Evolutionary conservation across 2,797 vertebrate species (phyloP), one percentile per base, ranked within the genome.

Genomic region (Ispidina lecontei): DNA sequence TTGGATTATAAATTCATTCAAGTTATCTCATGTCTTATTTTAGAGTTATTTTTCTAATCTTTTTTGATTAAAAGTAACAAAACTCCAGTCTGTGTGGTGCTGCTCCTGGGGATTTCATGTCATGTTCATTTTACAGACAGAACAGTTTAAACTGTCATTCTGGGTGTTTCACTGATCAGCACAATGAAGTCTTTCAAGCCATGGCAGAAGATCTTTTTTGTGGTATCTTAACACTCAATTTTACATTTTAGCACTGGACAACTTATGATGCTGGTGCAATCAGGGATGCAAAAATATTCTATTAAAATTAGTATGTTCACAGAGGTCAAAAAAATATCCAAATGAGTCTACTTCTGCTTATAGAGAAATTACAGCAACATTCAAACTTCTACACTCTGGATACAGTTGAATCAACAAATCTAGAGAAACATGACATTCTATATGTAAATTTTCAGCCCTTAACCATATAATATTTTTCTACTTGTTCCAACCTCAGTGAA

Each of bases 21-120:
- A 85, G 75, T 86, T 75, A 41, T 70, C 20, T 59, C 37, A 81
- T 3, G 1, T 72, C 3, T 80, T 74, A 63, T 84, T 90, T 89
- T 71, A 74, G 46, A 94, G 92, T 82, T 67, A 33, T 22, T 29
- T 87, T 92, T 64, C 52, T 89, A 83, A 89, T 87, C 31, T 65
- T 52, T 68, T 77, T 68, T 86, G 73, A 78, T 81, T 78, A 92
- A 87, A 88, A 88, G 62, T 87, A 84, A 63, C 6, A 13, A 73
- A 84, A 78, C 8, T 52, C n/a, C 55, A 58, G 25, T 47, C 56
- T 71, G 23, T 12, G 54, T 25, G 71, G 52, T 47, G 33, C 58
- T 90, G 39, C 67, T 93, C n/a, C 55, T 65, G 49, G 62, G 56
- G 51, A 75, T 85, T 93, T 92, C 46, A 67, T 23, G 43, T 52